Conservation (phyloP, 2,888 invertebrate species). For the Tortricodes alternella region DNA sequence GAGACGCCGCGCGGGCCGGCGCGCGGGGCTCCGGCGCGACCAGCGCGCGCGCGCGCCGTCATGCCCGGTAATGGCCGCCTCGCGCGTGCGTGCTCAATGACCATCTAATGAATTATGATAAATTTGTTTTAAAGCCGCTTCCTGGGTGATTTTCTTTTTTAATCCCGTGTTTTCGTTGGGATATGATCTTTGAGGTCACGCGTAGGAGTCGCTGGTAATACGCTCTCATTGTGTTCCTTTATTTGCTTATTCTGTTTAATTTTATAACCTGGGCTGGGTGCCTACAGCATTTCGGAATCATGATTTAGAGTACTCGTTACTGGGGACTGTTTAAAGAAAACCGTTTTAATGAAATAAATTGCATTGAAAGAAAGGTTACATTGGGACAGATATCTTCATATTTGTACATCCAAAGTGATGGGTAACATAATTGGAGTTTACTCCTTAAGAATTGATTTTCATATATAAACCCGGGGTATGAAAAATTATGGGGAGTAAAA, state of each 20-base stretch:
- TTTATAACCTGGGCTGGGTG: background rate
- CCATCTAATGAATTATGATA: conserved; percentile 73
- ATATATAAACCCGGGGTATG: too few species aligned
- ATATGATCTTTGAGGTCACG: conserved; percentile 15
- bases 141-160: conserved; percentile 66
- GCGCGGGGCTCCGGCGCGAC: conserved; percentile 40
- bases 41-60: conserved; percentile 65
- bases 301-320: background rate
- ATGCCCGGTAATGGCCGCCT: conserved; percentile 75
- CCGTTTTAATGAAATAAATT: too few species aligned
- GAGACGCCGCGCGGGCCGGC: conserved; percentile 41
- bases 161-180: conserved; percentile 36
- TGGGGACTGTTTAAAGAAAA: too few species aligned
- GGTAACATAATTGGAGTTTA: too few species aligned
- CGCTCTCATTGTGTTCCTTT: background rate
- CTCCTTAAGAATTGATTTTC: too few species aligned
- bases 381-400: too few species aligned
- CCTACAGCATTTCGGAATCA: background rate
- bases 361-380: too few species aligned
- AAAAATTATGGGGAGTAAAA: too few species aligned
- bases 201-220: conserved; percentile 13
- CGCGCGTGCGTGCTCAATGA: conserved; percentile 64
- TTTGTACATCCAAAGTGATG: too few species aligned
- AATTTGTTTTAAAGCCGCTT: conserved; percentile 60
- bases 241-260: background rate